Conservation (phyloP, 2,888 invertebrate species). For the Biston stratarius region DNA sequence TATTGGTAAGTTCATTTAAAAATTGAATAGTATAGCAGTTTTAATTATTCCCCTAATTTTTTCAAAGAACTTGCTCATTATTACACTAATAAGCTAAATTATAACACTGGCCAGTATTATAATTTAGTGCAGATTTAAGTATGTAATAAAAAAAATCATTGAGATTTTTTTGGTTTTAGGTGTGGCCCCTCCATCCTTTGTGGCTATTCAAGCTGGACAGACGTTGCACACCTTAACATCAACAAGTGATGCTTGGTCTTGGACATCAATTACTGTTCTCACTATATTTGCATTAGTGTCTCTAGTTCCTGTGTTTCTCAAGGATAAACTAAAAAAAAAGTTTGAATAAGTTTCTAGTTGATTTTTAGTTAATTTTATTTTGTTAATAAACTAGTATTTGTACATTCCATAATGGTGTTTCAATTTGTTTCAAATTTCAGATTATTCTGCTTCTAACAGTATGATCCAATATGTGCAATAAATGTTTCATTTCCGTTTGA, state of each 20-base stretch:
- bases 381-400: conserved; percentile 67
- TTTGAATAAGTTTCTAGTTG: conserved; percentile 85
- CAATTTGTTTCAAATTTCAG: conserved; percentile 33
- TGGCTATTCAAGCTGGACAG: conserved; percentile 99
- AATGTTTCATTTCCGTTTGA: conserved; percentile 87
- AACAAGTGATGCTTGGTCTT: conserved; percentile 94
- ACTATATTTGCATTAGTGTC: conserved; percentile 93
- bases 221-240: conserved; percentile 97
- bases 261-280: conserved; percentile 93
- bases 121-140: too few relatives aligned
- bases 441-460: conserved; percentile 82
- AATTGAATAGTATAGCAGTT: background rate
- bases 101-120: too few relatives aligned
- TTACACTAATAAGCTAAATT: too few relatives aligned
- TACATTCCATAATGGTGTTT: conserved; percentile 68
- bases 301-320: conserved; percentile 94
- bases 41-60: too few relatives aligned
- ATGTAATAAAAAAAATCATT: too few relatives aligned
- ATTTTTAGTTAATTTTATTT: conserved; percentile 71
- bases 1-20: conserved; percentile 89
- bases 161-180: conserved; percentile 86
- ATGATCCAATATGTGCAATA: conserved; percentile 90
- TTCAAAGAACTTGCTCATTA: too few relatives aligned
- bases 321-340: conserved; percentile 92
- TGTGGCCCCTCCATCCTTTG: conserved; percentile 98